phyloP scores from a whole-genome alignment of 2,888 invertebrate species.

The Seladonia tumulorum region DNA sequence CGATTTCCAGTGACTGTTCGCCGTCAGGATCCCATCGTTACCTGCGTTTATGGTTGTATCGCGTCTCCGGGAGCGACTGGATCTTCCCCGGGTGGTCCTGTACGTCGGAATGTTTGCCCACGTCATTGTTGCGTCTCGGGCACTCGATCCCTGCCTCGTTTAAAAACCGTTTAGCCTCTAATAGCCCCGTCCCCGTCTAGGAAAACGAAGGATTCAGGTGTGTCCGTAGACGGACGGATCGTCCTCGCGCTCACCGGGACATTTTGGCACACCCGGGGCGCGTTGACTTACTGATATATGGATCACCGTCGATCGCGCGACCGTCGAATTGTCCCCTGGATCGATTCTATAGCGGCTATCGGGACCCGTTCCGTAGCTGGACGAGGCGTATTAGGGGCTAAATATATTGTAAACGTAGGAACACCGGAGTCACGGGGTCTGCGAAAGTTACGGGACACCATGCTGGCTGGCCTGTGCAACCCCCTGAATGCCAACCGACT shows the following conservation, averaged over 20 bases:
- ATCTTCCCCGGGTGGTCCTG: background rate
- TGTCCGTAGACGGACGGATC: constrained; percentile 47
- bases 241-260: constrained; percentile 44
- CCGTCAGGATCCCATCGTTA: background rate
- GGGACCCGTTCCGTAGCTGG: background rate
- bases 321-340: constrained; percentile 21
- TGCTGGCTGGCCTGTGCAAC: background rate
- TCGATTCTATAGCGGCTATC: background rate
- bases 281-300: constrained; percentile 81
- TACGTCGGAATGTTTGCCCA: background rate
- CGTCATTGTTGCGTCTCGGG: constrained; percentile 8
- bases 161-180: constrained; percentile 74
- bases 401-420: constrained; percentile 78
- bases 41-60: background rate
- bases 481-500: background rate
- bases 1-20: background rate
- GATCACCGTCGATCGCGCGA: constrained; percentile 61
- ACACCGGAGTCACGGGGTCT: constrained; percentile 71
- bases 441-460: background rate
- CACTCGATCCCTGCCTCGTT: constrained; percentile 52
- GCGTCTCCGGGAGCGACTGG: background rate
- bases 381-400: constrained; percentile 74
- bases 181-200: constrained; percentile 43
- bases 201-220: constrained; percentile 46
- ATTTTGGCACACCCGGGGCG: constrained; percentile 76